A percentile compares a stretch with the other conserved stretches of the same genome.
Evolutionary conservation across 2,797 vertebrate species (phyloP).

Genomic region (Schizopygopsis pylzovi): DNA sequence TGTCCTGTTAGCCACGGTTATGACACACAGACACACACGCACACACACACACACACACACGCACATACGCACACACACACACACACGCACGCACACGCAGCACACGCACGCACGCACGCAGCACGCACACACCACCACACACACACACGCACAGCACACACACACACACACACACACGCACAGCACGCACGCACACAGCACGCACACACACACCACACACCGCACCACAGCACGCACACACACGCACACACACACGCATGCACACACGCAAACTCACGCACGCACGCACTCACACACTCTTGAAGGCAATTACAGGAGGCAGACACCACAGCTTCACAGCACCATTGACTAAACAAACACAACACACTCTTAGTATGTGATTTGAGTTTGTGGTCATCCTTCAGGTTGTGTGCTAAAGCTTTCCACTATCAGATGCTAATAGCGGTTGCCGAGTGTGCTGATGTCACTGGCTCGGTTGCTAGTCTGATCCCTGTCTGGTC

Average conservation of each 20-base stretch:
- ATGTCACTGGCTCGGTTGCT: slow-evolving; percentile 12
- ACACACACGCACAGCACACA: too few relatives aligned
- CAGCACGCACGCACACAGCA: too few relatives aligned
- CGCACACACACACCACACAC: slow-evolving; percentile 11
- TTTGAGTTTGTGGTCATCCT: background rate
- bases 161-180: too few relatives aligned
- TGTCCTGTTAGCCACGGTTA: slow-evolving; percentile 64
- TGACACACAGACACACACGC: slow-evolving; percentile 22
- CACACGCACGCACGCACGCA: background rate
- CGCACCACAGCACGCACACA: too few relatives aligned
- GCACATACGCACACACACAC: background rate
- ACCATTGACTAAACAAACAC: background rate
- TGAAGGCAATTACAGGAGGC: slow-evolving; percentile 41
- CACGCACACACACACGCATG: too few relatives aligned
- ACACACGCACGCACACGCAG: too few relatives aligned
- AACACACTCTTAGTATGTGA: too few relatives aligned
- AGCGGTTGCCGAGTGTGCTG: background rate
- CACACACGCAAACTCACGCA: background rate
- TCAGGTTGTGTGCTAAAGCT: background rate
- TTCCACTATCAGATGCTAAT: slow-evolving; percentile 41
- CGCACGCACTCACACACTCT: background rate
- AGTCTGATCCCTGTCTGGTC: background rate
- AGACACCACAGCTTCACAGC: background rate
- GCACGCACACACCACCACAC: slow-evolving; percentile 11
- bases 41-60: slow-evolving; percentile 42